Base-by-base conservation (phyloP, 37 sponge, comb jelly and placozoan species). In the Trichoplax adhaerens region DNA sequence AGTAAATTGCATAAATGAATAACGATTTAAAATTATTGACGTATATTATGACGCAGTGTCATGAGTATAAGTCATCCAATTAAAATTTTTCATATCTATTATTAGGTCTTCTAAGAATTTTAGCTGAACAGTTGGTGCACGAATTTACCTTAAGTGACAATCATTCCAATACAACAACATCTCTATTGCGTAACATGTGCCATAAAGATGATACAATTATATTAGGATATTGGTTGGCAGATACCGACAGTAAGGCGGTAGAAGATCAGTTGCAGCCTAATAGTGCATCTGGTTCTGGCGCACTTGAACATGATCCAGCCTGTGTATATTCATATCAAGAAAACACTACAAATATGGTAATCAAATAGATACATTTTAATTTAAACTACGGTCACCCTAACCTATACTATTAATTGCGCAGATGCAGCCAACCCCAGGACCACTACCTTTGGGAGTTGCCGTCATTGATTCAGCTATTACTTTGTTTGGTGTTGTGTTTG, bases 371-470 rank as follows among this genome's bases (percentile, higher is more conserved):
- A 29, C 29, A 29, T 29, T 29, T 0, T 29, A 29, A 29, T 29
- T 29, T 29, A 29, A 29, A 29, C 0, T 29, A 29, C 29, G 29
- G 29, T 29, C 29, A 29, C 29, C 29, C 29, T 29, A 29, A 29
- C 29, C 29, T 29, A 29, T 29, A 29, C 29, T 29, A 0, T 29
- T 29, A 29, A 29, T 29, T 29, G 29, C 29, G 29, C 29, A 29
- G 29, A 29, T 29, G 29, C 29, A 29, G 29, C 29, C 29, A 29
- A 29, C 29, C 50, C 90, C 85, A 48, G 85, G 81, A 48, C 90
- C 99, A 66, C 82, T 98, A 29, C 99, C 99, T 0, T 84, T 98
- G 57, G 90, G 94, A n/a, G 94, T 92, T 29, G 80, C 85, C 10
- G 87, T 92, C 54, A 86, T 98, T 51, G 93, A 98, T 71, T 70